phyloP scores from a whole-genome alignment of 2,797 vertebrate species.

The Coregonus sp. region DNA sequence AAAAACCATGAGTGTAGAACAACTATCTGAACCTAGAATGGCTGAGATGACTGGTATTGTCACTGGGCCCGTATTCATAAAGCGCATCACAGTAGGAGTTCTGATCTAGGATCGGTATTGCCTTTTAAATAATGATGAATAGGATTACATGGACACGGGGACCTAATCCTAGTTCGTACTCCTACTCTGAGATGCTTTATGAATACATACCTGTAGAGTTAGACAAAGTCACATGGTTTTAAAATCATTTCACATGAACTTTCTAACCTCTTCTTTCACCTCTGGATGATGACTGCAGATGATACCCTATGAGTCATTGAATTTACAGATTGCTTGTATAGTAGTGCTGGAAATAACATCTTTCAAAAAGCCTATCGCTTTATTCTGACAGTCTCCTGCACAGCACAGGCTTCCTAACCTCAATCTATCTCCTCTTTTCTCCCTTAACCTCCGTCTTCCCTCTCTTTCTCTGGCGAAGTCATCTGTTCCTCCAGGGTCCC shows the following conservation, averaged over 20 bases:
- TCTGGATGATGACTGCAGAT: constrained; percentile 27
- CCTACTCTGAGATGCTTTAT: background rate
- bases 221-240: background rate
- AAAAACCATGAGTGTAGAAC: background rate
- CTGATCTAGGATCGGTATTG: background rate
- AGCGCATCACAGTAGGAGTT: background rate
- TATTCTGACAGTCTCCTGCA: constrained; percentile 22
- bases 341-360: constrained; percentile 27
- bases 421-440: constrained; percentile 11
- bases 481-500: constrained; percentile 45
- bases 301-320: constrained; percentile 11
- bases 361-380: constrained; percentile 46
- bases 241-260: background rate
- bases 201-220: background rate
- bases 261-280: constrained; percentile 21
- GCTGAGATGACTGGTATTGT: constrained; percentile 28
- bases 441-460: constrained; percentile 31
- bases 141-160: background rate
- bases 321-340: constrained; percentile 28
- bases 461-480: constrained; percentile 50
- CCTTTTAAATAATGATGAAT: background rate
- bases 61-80: constrained; percentile 12
- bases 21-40: background rate
- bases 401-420: constrained; percentile 33
- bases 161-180: background rate